Base-by-base conservation (phyloP, 1,140 invertebrate species). In the Vanessa atalanta region DNA sequence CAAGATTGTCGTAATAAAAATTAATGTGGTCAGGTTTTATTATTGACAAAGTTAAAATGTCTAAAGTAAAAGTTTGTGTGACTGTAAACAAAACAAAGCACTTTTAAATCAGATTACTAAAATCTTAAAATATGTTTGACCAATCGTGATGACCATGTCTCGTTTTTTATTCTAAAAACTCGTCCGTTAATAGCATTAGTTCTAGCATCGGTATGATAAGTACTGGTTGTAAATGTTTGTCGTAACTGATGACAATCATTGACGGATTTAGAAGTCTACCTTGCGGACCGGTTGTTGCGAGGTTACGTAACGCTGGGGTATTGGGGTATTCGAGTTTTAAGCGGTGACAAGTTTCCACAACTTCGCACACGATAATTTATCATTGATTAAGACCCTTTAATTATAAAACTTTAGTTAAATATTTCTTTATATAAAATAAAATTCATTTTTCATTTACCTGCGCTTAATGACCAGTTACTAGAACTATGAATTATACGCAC, bases 211-310 rank as follows among this genome's bases (percentile, higher is more conserved):
- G 48, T 51, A 60, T 26, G 20, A 60, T 60, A 60, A 26, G 23
- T 60, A 60, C 55, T 60, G 55, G 55, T 60, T 60, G 20, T 51
- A 51, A 51, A 51, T 60, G 55, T 60, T 60, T 60, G 55, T 51
- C 48, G n/a, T 60, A 26, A 26, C 55, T 64, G 61, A 47, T 47
- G 43, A 64, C 61, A 64, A 64, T 64, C 31, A 26, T 64, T 64
- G 43, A 64, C 61, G 37, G 23, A 60, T 60, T 64, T 64, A 64
- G 61, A 64, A 64, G 61, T 64, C 61, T 47, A 64, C 61, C 61
- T 64, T 64, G 61, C 43, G 43, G 43, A 64, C 61, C 61, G 61
- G 61, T 64, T 47, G 15, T 64, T 51, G n/a, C 48, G 48, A 51
- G 48, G 14, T 51, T 51, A n/a, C 48, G 48, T n/a, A 51, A 60